Percentiles rank a stretch among this genome's conserved stretches.
These are phyloP conservation scores for Drosophila kohkoa DNA, from an alignment of 1,140 invertebrate genomes.

Conservation along the genomic window DNA sequence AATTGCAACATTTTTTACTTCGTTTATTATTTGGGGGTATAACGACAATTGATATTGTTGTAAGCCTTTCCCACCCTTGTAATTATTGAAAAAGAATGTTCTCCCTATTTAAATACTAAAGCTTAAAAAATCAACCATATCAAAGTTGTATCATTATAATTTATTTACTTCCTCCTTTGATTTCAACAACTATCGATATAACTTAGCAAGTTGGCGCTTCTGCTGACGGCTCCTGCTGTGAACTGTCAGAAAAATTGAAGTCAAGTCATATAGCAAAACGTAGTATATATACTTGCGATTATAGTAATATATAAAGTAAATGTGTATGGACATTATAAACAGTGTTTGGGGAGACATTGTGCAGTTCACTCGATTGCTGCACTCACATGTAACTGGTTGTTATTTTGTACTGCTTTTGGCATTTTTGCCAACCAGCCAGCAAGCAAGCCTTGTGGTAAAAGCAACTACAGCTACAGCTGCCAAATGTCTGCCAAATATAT, in stretches of 20 bases:
- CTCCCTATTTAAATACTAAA: too few species aligned
- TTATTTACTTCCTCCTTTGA: neutral
- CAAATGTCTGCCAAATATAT: constrained; percentile 77
- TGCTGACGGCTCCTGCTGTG: constrained; percentile 1
- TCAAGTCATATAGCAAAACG: neutral
- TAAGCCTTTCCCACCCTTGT: too few species aligned
- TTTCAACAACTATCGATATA: neutral
- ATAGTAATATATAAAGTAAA: constrained; percentile 1
- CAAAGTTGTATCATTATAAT: too few species aligned
- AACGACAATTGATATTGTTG: too few species aligned
- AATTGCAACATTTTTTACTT: too few species aligned
- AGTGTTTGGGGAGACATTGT: constrained; percentile 11
- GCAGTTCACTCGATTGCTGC: constrained; percentile 25
- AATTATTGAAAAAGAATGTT: too few species aligned
- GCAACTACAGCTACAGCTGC: constrained; percentile 57
- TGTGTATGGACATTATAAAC: neutral
- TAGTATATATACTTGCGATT: neutral
- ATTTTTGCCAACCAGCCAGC: constrained; percentile 55
- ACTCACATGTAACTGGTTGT: constrained; percentile 28
- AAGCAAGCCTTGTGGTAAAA: constrained; percentile 59
- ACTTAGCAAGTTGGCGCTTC: neutral
- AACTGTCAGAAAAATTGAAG: constrained; percentile 7
- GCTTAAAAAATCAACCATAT: too few species aligned
- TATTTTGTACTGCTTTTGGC: constrained; percentile 41
- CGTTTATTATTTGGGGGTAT: too few species aligned